phyloP scores from a whole-genome alignment of 2,797 vertebrate genomes.

The Leptatherina wallacei region DNA sequence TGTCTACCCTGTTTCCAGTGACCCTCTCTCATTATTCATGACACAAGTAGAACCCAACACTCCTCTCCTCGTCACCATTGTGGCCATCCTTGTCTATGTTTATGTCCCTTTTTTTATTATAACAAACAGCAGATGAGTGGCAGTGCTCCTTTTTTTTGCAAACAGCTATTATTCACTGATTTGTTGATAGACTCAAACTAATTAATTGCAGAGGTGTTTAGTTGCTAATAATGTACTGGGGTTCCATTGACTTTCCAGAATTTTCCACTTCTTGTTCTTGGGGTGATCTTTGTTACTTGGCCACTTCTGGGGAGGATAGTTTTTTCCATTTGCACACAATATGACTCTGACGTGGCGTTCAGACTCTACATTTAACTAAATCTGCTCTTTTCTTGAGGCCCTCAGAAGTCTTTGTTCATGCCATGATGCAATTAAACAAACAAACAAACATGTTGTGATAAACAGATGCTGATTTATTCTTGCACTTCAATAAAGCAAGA shows the following conservation, averaged over 20 bases:
- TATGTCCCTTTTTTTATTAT: neutral
- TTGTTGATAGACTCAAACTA: too few relatives aligned
- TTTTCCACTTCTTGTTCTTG: neutral
- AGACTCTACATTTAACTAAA: too few relatives aligned
- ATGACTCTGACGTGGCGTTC: too few relatives aligned
- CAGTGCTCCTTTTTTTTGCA: neutral
- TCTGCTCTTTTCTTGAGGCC: too few relatives aligned
- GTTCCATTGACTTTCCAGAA: too few relatives aligned
- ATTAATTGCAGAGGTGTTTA: neutral
- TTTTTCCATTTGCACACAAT: too few relatives aligned
- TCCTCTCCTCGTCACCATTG: neutral
- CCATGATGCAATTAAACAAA: too few relatives aligned
- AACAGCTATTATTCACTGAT: neutral
- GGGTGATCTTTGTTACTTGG: neutral
- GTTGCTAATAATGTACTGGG: neutral
- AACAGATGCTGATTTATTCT: neutral
- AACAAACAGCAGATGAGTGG: neutral
- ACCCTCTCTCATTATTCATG: constrained; percentile 57
- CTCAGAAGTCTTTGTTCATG: too few relatives aligned
- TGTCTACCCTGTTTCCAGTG: neutral
- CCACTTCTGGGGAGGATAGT: neutral
- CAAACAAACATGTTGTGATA: too few relatives aligned
- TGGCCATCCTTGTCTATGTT: neutral
- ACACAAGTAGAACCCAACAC: constrained; percentile 25
- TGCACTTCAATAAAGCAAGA: neutral